These are phyloP conservation scores for Prosopocoilus inquinatus DNA, from an alignment of 2,888 invertebrate genomes.

Conservation along the genomic window DNA sequence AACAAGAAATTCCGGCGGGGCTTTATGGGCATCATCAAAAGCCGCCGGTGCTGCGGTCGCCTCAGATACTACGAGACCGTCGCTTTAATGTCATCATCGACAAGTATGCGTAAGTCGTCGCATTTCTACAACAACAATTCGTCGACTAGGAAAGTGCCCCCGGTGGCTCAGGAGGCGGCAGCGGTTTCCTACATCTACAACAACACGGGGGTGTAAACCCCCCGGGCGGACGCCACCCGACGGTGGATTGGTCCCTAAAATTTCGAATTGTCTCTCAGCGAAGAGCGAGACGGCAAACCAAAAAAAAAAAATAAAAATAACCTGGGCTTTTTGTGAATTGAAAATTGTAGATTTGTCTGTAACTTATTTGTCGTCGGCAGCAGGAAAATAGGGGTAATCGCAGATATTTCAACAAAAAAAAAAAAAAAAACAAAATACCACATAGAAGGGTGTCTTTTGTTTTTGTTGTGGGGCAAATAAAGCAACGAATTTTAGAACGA, in stretches of 20 bases:
- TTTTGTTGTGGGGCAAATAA: conserved; percentile 1
- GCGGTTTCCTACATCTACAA: conserved; percentile 61
- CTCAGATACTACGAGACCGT: conserved; percentile 85
- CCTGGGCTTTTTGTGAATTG: not conserved
- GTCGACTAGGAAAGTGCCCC: conserved; percentile 51
- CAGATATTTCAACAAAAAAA: not conserved
- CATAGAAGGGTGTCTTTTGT: not conserved
- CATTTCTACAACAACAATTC: conserved; percentile 73
- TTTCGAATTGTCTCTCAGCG: not conserved
- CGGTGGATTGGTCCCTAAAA: not conserved
- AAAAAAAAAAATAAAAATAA: too few species aligned
- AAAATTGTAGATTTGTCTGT: not conserved
- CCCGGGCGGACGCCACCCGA: not conserved
- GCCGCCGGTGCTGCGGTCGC: conserved; percentile 81
- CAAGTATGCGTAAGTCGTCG: conserved; percentile 81
- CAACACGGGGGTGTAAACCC: conserved; percentile 69
- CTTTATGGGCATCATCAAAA: conserved; percentile 84
- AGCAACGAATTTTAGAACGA: conserved; percentile 2
- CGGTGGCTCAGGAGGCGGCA: conserved; percentile 40
- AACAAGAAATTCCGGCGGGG: conserved; percentile 91
- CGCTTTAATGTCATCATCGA: conserved; percentile 80
- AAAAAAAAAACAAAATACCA: not conserved
- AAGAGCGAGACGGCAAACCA: not conserved
- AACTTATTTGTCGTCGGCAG: conserved; percentile 1
- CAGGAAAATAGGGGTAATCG: not conserved